phyloP scores from a whole-genome alignment of 2,113 vertebrate genomes.

The Quiscalus mexicanus region DNA sequence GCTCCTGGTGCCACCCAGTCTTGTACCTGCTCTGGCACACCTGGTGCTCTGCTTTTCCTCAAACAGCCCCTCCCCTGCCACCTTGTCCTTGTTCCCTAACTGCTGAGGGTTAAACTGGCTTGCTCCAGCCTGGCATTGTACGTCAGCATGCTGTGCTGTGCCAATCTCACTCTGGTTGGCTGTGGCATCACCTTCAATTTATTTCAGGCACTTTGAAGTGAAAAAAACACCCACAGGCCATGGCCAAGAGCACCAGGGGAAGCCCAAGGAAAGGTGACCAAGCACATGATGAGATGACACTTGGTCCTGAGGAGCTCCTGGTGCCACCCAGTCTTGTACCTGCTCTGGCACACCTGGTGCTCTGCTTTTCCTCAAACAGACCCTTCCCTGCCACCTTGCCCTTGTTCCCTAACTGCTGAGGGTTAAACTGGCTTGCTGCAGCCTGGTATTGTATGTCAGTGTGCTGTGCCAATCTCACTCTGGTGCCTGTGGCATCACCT shows the following conservation, averaged over 20 bases:
- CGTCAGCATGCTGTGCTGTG: accelerated
- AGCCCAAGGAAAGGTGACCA: neutral
- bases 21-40: neutral
- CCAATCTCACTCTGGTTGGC: neutral
- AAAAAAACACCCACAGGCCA: neutral
- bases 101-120: neutral
- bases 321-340: neutral
- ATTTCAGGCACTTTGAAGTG: neutral
- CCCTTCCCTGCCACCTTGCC: neutral
- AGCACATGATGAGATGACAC: neutral
- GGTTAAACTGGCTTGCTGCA: neutral
- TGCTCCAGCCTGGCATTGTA: neutral
- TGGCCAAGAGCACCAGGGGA: neutral
- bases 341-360: neutral
- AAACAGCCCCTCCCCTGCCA: too few species aligned
- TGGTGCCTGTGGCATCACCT: neutral
- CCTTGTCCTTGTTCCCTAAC: too few species aligned
- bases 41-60: too few species aligned
- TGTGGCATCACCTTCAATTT: neutral
- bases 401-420: neutral
- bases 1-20: neutral
- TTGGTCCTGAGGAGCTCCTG: neutral
- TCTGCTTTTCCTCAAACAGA: neutral
- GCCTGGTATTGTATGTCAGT: accelerated
- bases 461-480: neutral